Evolutionary conservation across 2,888 invertebrate species (phyloP).

Genomic region (Philereme transversata): DNA sequence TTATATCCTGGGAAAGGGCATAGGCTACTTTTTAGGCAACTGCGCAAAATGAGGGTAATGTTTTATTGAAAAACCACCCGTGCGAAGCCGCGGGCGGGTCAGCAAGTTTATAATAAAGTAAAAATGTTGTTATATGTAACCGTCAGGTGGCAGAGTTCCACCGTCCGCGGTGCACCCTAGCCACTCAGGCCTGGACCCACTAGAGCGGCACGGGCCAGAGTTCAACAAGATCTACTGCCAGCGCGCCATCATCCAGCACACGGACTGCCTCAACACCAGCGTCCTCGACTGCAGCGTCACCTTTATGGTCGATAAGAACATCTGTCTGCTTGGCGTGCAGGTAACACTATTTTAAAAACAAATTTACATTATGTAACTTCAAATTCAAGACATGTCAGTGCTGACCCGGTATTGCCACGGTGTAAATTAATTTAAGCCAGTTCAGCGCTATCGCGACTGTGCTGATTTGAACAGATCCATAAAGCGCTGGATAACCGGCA

Average conservation of each 20-base stretch:
- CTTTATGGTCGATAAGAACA: slow-evolving; percentile 91
- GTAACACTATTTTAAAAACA: slow-evolving; percentile 53
- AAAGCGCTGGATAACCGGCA: too few relatives aligned
- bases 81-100: too few relatives aligned
- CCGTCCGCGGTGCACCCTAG: slow-evolving; percentile 42
- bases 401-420: too few relatives aligned
- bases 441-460: too few relatives aligned
- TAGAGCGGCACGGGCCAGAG: slow-evolving; percentile 64
- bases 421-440: too few relatives aligned
- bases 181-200: slow-evolving; percentile 42
- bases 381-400: too few relatives aligned
- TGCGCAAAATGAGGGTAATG: too few relatives aligned
- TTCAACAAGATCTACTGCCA: slow-evolving; percentile 87
- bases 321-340: slow-evolving; percentile 89
- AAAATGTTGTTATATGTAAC: not conserved
- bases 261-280: slow-evolving; percentile 89
- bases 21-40: too few relatives aligned
- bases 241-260: slow-evolving; percentile 86
- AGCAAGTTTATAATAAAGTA: too few relatives aligned
- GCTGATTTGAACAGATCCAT: too few relatives aligned
- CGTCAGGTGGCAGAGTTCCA: slow-evolving; percentile 45
- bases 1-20: too few relatives aligned
- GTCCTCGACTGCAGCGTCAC: slow-evolving; percentile 91
- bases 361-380: not conserved
- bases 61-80: too few relatives aligned